Evolutionary conservation across 2,888 invertebrate species (phyloP).

Genomic region (Drosophila meridionalis): DNA sequence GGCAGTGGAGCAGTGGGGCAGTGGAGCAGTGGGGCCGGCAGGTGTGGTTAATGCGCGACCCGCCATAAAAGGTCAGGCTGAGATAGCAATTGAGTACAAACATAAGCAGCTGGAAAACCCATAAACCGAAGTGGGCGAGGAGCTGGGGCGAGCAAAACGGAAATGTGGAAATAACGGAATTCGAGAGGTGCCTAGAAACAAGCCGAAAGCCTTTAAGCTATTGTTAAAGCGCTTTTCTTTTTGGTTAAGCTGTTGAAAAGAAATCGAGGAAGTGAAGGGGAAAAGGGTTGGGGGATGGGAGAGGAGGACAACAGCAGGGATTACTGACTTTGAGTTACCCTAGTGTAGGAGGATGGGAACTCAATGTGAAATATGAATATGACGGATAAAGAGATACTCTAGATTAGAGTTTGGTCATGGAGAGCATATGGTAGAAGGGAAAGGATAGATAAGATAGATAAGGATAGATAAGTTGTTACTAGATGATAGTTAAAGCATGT

Average conservation of each 20-base stretch:
- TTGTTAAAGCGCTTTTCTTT: conserved; percentile 3
- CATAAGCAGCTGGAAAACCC: conserved; percentile 6
- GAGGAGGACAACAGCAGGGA: not conserved
- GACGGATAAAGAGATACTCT: too few relatives aligned
- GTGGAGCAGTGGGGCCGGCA: not conserved
- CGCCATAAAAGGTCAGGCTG: conserved; percentile 3
- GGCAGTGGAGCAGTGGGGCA: not conserved
- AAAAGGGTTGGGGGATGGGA: not conserved
- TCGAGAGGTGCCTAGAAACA: conserved; percentile 1
- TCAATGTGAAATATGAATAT: not conserved
- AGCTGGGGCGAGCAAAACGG: too few relatives aligned
- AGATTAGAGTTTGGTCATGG: too few relatives aligned
- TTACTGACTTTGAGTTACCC: not conserved
- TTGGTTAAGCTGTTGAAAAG: not conserved
- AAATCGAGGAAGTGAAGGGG: not conserved
- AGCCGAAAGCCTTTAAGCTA: conserved; percentile 13
- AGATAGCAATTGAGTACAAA: conserved; percentile 1
- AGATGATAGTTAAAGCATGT: too few relatives aligned
- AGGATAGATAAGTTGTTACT: too few relatives aligned
- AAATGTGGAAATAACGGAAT: not conserved
- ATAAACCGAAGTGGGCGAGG: not conserved
- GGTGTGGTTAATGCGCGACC: conserved; percentile 4
- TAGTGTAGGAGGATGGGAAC: not conserved
- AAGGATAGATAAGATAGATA: too few relatives aligned
- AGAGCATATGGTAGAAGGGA: too few relatives aligned